These are phyloP conservation scores for Zygaena filipendulae DNA, from an alignment of 2,888 invertebrate species.

Conservation along the genomic window DNA sequence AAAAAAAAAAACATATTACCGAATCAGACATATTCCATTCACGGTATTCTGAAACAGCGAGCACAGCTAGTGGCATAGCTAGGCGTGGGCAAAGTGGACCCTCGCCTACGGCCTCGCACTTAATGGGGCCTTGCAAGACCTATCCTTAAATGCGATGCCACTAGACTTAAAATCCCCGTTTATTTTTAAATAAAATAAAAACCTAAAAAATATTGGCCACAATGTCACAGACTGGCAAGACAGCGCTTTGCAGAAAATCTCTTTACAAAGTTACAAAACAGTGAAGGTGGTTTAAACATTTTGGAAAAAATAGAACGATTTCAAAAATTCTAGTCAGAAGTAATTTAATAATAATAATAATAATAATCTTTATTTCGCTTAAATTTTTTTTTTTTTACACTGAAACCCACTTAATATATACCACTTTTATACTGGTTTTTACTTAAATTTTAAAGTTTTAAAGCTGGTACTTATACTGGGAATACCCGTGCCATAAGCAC, in stretches of 20 bases:
- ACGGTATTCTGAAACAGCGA: too few relatives aligned
- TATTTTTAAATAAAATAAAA: background rate
- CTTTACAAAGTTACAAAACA: background rate
- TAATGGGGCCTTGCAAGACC: background rate
- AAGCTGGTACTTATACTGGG: too few relatives aligned
- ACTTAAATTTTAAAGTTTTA: too few relatives aligned
- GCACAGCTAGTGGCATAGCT: conserved; percentile 2
- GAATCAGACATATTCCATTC: too few relatives aligned
- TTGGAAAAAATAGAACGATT: background rate
- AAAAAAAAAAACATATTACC: too few relatives aligned
- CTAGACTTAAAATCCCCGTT: background rate
- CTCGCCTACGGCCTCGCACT: background rate
- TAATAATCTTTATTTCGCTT: too few relatives aligned
- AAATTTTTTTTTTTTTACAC: too few relatives aligned
- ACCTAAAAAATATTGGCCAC: background rate
- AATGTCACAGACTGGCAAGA: background rate
- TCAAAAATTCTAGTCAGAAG: background rate
- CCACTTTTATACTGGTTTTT: too few relatives aligned
- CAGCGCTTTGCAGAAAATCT: background rate
- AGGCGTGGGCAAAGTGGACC: background rate
- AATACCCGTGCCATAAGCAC: too few relatives aligned
- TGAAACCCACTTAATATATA: too few relatives aligned
- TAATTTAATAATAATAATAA: too few relatives aligned
- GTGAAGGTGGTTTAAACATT: background rate
- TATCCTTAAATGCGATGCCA: background rate